phyloP scores from a whole-genome alignment of 2,888 invertebrate genomes.

The Lasioglossum zephyrum region DNA sequence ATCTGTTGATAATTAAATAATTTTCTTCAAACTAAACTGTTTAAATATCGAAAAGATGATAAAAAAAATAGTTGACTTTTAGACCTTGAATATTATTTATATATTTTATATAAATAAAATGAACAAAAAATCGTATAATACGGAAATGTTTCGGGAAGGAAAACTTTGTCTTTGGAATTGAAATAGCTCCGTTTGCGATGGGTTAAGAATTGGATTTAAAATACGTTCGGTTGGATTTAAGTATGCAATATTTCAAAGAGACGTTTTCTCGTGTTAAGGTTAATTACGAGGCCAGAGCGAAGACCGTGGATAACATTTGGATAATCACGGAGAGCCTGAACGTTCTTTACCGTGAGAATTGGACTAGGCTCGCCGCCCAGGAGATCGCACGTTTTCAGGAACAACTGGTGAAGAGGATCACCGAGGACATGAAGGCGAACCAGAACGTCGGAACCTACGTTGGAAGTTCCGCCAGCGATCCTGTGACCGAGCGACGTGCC shows the following conservation, averaged over 20 bases:
- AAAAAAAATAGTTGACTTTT: no score
- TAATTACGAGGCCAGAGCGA: constrained; percentile 87
- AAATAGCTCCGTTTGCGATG: not conserved
- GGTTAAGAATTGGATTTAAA: not conserved
- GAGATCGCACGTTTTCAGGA: constrained; percentile 93
- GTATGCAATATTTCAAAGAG: not conserved
- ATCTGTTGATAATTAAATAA: not conserved
- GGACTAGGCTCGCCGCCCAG: constrained; percentile 92
- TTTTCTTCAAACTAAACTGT: no score
- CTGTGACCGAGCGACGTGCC: constrained; percentile 77
- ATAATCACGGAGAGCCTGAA: constrained; percentile 94
- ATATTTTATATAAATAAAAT: not conserved
- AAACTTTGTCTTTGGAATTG: no score
- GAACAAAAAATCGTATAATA: no score
- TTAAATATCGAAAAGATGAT: no score
- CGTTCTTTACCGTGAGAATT: constrained; percentile 95
- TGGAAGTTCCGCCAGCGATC: constrained; percentile 72
- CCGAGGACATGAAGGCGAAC: constrained; percentile 90
- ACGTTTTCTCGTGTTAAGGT: constrained; percentile 31
- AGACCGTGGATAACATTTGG: constrained; percentile 95
- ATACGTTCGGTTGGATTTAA: not conserved
- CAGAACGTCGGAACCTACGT: constrained; percentile 84
- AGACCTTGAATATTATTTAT: no score
- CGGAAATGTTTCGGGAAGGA: no score
- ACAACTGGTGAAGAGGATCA: constrained; percentile 91